Evolutionary conservation across 37 sponge, comb jelly and placozoan genomes (phyloP).

Genomic region (Diacarnus erythraeanus): DNA sequence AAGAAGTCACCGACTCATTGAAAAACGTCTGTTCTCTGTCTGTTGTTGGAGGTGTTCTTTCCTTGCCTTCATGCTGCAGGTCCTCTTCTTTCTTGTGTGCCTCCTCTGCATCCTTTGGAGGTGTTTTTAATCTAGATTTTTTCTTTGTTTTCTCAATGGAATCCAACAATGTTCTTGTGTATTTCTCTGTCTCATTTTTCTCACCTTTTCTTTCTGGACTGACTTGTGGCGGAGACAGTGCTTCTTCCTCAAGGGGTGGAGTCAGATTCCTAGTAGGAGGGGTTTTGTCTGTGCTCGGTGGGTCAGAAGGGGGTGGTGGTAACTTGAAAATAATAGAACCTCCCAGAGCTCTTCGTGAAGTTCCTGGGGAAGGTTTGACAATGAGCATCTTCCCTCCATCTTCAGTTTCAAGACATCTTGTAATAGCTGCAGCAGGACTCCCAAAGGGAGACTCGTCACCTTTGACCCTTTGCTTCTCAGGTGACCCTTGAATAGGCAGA

Average conservation of each 20-base stretch:
- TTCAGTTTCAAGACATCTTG: background rate
- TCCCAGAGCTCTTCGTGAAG: background rate
- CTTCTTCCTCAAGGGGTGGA: background rate
- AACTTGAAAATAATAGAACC: conserved; percentile 40
- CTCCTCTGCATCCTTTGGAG: background rate
- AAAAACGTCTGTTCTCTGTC: background rate
- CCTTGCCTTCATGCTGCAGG: background rate
- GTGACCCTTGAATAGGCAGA: background rate
- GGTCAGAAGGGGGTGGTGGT: conserved; percentile 64
- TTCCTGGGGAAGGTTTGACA: conserved; percentile 47
- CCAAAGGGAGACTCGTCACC: background rate
- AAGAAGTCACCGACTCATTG: background rate
- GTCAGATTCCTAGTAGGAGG: background rate
- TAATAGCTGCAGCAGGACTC: background rate
- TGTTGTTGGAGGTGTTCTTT: background rate
- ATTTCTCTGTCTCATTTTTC: background rate
- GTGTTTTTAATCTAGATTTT: background rate
- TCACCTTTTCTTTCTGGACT: background rate
- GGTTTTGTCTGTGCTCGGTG: background rate
- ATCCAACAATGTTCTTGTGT: background rate
- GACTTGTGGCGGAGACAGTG: background rate
- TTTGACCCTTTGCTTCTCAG: background rate
- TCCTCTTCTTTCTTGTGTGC: background rate
- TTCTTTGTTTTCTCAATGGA: background rate
- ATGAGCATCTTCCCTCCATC: conserved; percentile 49